Base-by-base conservation (phyloP, 2,888 invertebrate species). In the Acrobasis consociella region DNA sequence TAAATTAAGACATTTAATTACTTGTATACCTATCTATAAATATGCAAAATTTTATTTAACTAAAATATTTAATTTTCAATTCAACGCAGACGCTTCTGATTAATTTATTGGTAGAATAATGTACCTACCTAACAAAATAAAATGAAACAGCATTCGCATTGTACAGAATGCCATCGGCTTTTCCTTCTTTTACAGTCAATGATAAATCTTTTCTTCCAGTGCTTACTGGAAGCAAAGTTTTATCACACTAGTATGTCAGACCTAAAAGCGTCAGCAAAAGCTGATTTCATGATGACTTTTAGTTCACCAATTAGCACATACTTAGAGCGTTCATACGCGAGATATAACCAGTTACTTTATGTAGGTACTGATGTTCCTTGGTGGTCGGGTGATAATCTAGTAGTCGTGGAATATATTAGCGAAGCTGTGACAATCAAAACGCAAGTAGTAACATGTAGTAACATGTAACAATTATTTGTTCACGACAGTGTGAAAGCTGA, bases 301-400 rank as follows among this genome's bases (percentile, higher is more conserved):
- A 46, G 39, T 51, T 39, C 22, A 9, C 22, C 31, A 62, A 61
- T 65, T 64, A 67, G 62, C 63, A 58, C 50, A 56, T 17, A 38
- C 42, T 64, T 63, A 64, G 55, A 53, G 58, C 22, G 22, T 53
- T 49, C 53, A 5, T 22, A 10, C 16, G 50, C 46, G 17, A 50
- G 63, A 60, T 62, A 62, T 61, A 63, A 65, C 65, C 63, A 62
- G 65, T 3, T 42, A 60, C 17, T 16, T 2, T 60, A 22, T 60
- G n/a, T 51, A 51, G 39, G 15, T 37, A 38, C 13, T 42, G 39
- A 60, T 42, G 60, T 7, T 56, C 9, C 56, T 42, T 56, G 46
- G 17, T 56, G 60, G 53, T 60, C 62, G 60, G 58, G 52, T 52
- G 65, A 65, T 65, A 65, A 65, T 65, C 55, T 58, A 11, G 22